These are phyloP conservation scores for Beroe ovata DNA, from an alignment of 37 sponge, comb jelly and placozoan species.

Conservation along the genomic window DNA sequence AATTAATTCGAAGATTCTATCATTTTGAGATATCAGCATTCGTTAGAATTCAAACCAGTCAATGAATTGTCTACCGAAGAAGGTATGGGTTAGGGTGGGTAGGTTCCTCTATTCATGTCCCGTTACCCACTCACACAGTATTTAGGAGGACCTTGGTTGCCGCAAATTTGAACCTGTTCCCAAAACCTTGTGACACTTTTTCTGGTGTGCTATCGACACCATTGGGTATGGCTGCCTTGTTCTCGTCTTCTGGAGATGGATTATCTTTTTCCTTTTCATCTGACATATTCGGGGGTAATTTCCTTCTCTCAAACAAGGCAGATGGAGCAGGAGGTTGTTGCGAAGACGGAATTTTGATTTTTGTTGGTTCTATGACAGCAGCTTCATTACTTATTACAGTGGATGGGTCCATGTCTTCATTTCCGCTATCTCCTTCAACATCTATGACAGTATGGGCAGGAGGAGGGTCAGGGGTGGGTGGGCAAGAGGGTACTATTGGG, in stretches of 20 bases:
- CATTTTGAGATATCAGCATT: too few relatives aligned
- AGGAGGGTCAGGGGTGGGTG: background rate
- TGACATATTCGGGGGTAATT: background rate
- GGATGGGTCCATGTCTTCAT: background rate
- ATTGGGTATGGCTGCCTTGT: background rate
- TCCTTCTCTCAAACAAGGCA: background rate
- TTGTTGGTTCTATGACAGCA: background rate
- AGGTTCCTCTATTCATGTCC: too few relatives aligned
- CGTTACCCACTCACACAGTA: slow-evolving; percentile 1
- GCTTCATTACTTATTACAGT: background rate
- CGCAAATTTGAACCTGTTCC: slow-evolving; percentile 20
- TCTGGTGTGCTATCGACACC: background rate
- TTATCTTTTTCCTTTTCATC: background rate
- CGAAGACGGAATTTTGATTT: background rate
- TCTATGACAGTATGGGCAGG: background rate
- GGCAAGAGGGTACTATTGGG: background rate
- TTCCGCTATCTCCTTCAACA: background rate
- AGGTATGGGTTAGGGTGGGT: too few relatives aligned
- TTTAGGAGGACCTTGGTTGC: slow-evolving; percentile 13
- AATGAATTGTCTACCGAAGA: too few relatives aligned
- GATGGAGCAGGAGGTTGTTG: background rate
- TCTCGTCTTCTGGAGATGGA: background rate
- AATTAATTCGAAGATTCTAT: too few relatives aligned
- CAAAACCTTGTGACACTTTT: background rate
- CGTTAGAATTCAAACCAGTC: too few relatives aligned